Base-by-base conservation (phyloP, 2,888 invertebrate genomes). In the Zele albiditarsus region DNA sequence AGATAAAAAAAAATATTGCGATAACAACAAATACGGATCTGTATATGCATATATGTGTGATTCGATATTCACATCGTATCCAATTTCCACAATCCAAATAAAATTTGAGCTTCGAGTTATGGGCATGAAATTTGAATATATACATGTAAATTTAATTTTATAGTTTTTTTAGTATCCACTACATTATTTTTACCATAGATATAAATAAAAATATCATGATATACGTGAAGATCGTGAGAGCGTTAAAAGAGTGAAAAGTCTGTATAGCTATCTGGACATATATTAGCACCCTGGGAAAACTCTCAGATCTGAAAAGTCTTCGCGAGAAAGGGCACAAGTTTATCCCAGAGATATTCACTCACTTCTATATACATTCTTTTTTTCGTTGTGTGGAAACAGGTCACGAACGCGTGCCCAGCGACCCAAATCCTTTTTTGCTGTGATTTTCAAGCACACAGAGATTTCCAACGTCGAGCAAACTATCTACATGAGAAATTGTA, bases 281-380 rank as follows among this genome's bases (percentile, higher is more conserved):
- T 46, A 53, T 53, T 20, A 20, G 3, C 33, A 63, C 12, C 38
- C 63, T 63, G 67, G 49, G 49, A 67, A 67, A 67, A 28, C 49
- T 67, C n/a, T 27, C 67, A 67, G 46, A 67, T 42, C 67, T 67
- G 3, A 27, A 67, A 67, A 67, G 42, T 49, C 67, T 28, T 42
- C 16, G n/a, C 16, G 28, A 42, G 28, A 27, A 67, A n/a, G 67
- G 23, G 25, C 27, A 67, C 20, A 49, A 67, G 67, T 42, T 27
- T 67, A 67, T 67, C 33, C 63, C 2, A n/a, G 27, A 25, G 42
- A 67, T 67, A 49, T 49, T 42, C 46, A 28, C 28, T 27, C 28
- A 28, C 60, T 27, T 60, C 28, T 60, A 60, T 60, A 28, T 28
- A 28, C n/a, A n/a, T 28, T 14, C 28, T n/a, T 16, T 53, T 60